Evolutionary conservation across 2,888 invertebrate species (phyloP), one percentile per base, ranked within the genome.

Genomic region (Drosophila imparisetae): DNA sequence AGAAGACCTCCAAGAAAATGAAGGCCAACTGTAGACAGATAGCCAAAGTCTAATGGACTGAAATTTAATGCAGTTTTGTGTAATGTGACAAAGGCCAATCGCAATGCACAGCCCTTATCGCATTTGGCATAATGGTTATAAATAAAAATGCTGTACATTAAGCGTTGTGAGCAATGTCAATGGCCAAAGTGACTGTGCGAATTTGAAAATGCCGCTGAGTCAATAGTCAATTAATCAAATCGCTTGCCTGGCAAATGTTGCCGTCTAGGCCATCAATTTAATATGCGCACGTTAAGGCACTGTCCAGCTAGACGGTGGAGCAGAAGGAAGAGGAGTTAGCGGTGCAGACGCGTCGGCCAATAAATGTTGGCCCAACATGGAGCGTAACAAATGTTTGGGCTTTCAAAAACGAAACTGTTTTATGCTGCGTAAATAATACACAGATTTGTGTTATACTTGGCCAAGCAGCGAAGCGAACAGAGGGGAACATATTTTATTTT

Each of bases 171-270:
- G 32, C 36, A 27, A 68, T 52, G 50, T 57, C 40, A 67, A 53
- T n/a, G 50, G 7, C 50, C 18, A 49, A 15, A 48, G 53, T 38
- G 27, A 48, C 62, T 48, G 61, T 27, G 74, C 32, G 27, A 32
- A n/a, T 60, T 67, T 49, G 49, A 73, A 78, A 75, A 42, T 78
- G 66, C 48, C 70, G 90, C 82, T 78, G 89, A 86, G 75, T 86
- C 81, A 80, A 78, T 83, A 80, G 90, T 68, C 91, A 88, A 89
- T 89, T 89, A 89, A 89, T 89, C 91, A 89, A 86, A 82, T 83
- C 72, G 57, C 66, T 54, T 65, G 69, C 64, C 66, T 64, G 64
- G 66, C 65, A 67, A 77, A 75, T 58, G 64, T 61, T 60, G 38
- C 53, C 61, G 75, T 34, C 69, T 73, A 27, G 63, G 72, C 78